phyloP scores from a whole-genome alignment of 1,140 invertebrate species.

The Delia radicum region DNA sequence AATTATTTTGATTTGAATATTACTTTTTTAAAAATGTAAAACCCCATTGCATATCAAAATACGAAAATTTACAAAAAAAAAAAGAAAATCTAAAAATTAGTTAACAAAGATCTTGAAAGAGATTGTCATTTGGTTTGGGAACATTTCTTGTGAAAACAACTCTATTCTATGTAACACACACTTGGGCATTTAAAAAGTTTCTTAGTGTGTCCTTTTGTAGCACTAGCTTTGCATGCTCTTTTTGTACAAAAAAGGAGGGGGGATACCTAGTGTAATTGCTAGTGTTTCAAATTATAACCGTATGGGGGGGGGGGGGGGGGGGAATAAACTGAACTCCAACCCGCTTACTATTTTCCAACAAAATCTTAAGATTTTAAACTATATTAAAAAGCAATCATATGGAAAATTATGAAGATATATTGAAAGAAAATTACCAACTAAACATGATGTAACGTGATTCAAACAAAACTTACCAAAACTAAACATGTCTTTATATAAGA shows the following conservation, averaged over 20 bases:
- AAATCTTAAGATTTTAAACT: not conserved
- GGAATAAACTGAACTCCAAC: not conserved
- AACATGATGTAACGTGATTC: no score
- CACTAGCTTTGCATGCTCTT: not conserved
- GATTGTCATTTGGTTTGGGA: not conserved
- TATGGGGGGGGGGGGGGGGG: not conserved
- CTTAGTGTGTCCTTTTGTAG: not conserved
- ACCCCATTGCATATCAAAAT: not conserved
- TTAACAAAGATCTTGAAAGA: not conserved
- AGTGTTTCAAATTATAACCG: slow-evolving; percentile 15
- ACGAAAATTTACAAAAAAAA: not conserved
- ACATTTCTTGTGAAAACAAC: not conserved
- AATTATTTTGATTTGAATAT: not conserved
- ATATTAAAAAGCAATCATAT: slow-evolving; percentile 21
- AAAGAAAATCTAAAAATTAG: not conserved
- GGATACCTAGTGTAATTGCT: slow-evolving; percentile 56
- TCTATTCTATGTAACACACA: no score
- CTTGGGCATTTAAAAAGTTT: not conserved
- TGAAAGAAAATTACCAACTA: no score
- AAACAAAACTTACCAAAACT: no score
- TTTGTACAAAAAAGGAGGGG: slow-evolving; percentile 32
- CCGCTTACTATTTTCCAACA: not conserved
- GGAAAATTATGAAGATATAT: slow-evolving; percentile 13
- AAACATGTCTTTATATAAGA: no score
- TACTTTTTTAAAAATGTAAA: not conserved